Conservation (phyloP, 30 jellyfish, hydroid and myxozoan genomes). For the Clytia hemisphaerica region DNA sequence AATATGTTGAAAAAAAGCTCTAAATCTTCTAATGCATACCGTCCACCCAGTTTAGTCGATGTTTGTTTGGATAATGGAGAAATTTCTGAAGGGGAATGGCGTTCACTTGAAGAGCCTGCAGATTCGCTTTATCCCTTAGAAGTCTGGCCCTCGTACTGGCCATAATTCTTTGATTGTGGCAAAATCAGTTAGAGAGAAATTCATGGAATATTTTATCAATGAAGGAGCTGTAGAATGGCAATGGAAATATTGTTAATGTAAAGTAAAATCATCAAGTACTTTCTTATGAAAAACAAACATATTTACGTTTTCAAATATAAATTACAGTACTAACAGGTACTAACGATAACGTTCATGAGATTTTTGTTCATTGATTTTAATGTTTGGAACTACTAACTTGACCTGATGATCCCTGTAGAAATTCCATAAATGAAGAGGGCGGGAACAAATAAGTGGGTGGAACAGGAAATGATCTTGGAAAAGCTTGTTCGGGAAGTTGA, state of each 20-base stretch:
- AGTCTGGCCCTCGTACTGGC: conserved; percentile 31
- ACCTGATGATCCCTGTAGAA: no score
- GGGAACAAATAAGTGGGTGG: no score
- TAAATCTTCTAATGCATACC: conserved; percentile 9
- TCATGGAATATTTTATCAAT: conserved; percentile 39
- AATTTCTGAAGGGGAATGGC: conserved; percentile 32
- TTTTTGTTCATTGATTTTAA: no score
- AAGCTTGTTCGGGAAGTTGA: no score
- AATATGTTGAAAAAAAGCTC: conserved; percentile 31
- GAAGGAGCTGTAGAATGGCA: conserved; percentile 77
- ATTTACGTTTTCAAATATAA: no score
- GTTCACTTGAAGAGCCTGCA: conserved; percentile 10
- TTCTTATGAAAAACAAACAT: no score
- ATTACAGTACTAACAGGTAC: no score
- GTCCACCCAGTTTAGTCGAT: conserved; percentile 48
- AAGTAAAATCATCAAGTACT: no score
- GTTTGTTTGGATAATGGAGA: background rate
- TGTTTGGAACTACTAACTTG: no score
- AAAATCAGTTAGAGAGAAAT: conserved; percentile 32
- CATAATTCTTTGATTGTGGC: conserved; percentile 29
- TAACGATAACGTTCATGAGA: no score
- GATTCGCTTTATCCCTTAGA: conserved; percentile 31
- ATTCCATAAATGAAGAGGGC: no score
- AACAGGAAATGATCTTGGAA: no score
- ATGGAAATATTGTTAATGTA: conserved; percentile 38